phyloP scores from a whole-genome alignment of 2,113 vertebrate genomes.

The Trogon surrucura region DNA sequence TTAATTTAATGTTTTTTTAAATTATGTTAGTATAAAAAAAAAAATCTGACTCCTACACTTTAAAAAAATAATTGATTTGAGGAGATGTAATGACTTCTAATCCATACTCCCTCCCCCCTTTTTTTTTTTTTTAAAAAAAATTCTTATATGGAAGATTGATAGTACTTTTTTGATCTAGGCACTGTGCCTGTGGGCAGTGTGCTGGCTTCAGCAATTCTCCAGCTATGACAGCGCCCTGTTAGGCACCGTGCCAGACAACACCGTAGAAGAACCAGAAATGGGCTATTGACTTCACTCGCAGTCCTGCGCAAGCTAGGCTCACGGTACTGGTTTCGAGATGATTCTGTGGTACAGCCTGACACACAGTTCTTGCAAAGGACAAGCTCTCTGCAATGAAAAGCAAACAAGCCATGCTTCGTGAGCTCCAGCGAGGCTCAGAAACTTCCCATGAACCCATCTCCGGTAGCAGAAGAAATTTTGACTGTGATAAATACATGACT shows the following conservation, averaged over 20 bases:
- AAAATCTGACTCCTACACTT: not conserved
- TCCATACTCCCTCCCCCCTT: not conserved
- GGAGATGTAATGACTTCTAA: not conserved
- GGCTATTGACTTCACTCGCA: not conserved
- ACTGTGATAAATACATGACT: not conserved
- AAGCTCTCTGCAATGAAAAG: not conserved
- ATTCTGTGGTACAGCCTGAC: not conserved
- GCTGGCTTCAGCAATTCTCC: not conserved
- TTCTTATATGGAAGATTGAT: not conserved
- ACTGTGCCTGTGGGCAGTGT: not conserved
- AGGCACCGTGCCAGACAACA: not conserved
- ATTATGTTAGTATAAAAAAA: not conserved
- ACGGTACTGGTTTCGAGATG: not conserved
- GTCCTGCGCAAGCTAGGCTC: not conserved
- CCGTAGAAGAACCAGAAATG: not conserved
- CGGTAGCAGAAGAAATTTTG: not conserved
- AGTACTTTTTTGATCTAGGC: not conserved
- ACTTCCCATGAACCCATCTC: not conserved
- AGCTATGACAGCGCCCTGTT: not conserved
- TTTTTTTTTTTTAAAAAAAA: too few relatives aligned
- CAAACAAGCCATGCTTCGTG: not conserved
- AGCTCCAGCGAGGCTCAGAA: not conserved
- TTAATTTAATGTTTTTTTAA: constrained; percentile 18
- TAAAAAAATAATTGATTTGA: not conserved
- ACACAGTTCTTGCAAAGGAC: not conserved